Evolutionary conservation across 2,797 vertebrate genomes (phyloP), one percentile per base, ranked within the genome.

Genomic region (Lepus townsendii): DNA sequence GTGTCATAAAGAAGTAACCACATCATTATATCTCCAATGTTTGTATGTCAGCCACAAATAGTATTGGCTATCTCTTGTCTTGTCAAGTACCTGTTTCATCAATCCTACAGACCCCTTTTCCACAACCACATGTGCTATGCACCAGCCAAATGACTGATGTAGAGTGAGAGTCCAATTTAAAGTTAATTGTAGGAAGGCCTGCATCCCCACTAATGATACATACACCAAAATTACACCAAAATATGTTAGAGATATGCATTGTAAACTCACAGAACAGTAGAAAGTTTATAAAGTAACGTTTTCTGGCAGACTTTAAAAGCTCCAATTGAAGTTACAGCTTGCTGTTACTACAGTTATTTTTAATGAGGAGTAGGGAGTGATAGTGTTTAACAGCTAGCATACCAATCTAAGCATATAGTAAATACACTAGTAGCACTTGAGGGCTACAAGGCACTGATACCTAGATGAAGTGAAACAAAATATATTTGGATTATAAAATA

Each of bases 351-450:
- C 68, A 27, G 5, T 47, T 89, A 22, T 52, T 91, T 83, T 95
- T 82, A 83, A 38, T 87, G 68, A 87, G 76, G 85, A 96, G 90
- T 57, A 86, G 91, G 68, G 38, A 42, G 86, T 52, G 78, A 90
- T 80, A 95, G 83, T 96, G 94, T 95, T 96, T 97, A 97, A 95
- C 92, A 95, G 73, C n/a, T 94, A 83, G 86, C 93, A 94, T 96
- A 60, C 79, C 95, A 76, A 91, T 38, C 52, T 96, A 95, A 96
- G 75, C 24, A 89, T 96, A 94, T 14, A 89, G 72, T 78, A 82
- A 91, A 91, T 95, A 77, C 60, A 72, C 0, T 0, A 63, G 87
- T 95, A 71, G 83, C 90, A 90, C 66, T 82, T 92, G 47, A 85
- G 32, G 97, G 47, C 73, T 62, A 0, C 75, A 60, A 1, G 86